These are phyloP conservation scores for Chymomyza fuscimana DNA, from an alignment of 2,888 invertebrate genomes.

Conservation along the genomic window DNA sequence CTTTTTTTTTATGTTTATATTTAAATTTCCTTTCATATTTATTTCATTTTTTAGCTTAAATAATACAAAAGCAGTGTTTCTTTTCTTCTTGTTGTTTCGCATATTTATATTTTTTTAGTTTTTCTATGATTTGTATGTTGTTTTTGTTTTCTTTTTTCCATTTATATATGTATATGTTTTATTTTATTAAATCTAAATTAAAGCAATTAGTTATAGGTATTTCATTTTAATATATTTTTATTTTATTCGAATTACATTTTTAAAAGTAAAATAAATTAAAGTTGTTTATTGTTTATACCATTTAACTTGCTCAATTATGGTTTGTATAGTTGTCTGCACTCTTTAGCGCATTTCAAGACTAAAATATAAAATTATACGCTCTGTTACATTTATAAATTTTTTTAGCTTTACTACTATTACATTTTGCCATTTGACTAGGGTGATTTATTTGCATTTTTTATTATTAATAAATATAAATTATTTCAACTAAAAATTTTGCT, in stretches of 20 bases:
- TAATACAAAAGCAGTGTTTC: slow-evolving; percentile 78
- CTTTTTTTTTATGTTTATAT: slow-evolving; percentile 29
- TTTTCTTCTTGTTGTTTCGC: slow-evolving; percentile 53
- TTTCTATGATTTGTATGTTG: slow-evolving; percentile 61
- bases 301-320: slow-evolving; percentile 15
- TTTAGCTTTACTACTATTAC: slow-evolving; percentile 18
- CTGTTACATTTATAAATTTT: slow-evolving; percentile 15
- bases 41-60: slow-evolving; percentile 72
- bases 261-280: slow-evolving; percentile 35
- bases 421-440: slow-evolving; percentile 19
- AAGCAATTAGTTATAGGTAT: slow-evolving; percentile 67
- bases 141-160: slow-evolving; percentile 43
- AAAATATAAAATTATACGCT: slow-evolving; percentile 11
- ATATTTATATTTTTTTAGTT: slow-evolving; percentile 40
- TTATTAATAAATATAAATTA: slow-evolving; percentile 10
- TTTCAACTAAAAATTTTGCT: slow-evolving; percentile 13
- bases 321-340: neutral
- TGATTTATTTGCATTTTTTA: neutral
- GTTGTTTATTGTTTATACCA: slow-evolving; percentile 17
- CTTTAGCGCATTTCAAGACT: slow-evolving; percentile 29
- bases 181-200: slow-evolving; percentile 73
- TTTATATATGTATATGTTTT: slow-evolving; percentile 32
- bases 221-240: slow-evolving; percentile 29
- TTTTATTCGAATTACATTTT: slow-evolving; percentile 40
- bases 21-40: slow-evolving; percentile 51